Percentiles rank a stretch among this genome's conserved stretches.
Evolutionary conservation across 2,888 invertebrate genomes (phyloP).

Genomic region (Agonopterix alstromeriana): DNA sequence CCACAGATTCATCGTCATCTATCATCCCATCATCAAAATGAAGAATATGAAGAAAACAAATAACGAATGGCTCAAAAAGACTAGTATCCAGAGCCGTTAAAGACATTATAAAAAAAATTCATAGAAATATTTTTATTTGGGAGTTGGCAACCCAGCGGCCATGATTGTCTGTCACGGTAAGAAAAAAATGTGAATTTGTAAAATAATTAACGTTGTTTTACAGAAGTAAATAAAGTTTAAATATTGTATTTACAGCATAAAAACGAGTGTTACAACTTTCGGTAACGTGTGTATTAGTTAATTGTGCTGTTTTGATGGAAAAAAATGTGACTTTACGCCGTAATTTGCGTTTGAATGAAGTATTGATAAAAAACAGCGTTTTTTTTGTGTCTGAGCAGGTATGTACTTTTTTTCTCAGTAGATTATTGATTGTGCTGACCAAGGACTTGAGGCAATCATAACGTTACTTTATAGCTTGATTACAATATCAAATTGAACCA

Average conservation of each 20-base stretch:
- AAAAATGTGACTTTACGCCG: slow-evolving; percentile 11
- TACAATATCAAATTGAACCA: too few species aligned
- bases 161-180: slow-evolving; percentile 27
- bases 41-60: too few species aligned
- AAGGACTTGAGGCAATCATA: not conserved
- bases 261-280: slow-evolving; percentile 8
- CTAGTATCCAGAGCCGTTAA: too few species aligned
- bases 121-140: too few species aligned
- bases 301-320: slow-evolving; percentile 6
- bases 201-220: slow-evolving; percentile 29
- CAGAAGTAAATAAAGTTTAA: slow-evolving; percentile 22
- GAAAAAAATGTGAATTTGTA: slow-evolving; percentile 41
- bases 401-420: slow-evolving; percentile 7
- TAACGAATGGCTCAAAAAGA: too few species aligned
- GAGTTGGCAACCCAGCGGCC: slow-evolving; percentile 20
- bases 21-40: too few species aligned
- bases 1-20: too few species aligned
- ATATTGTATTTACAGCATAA: slow-evolving; percentile 5
- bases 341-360: slow-evolving; percentile 10
- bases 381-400: slow-evolving; percentile 29
- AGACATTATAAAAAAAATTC: too few species aligned
- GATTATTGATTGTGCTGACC: slow-evolving; percentile 7
- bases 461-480: not conserved
- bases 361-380: slow-evolving; percentile 38
- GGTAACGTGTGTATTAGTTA: slow-evolving; percentile 4